Conservation (phyloP, 2,797 vertebrate species). For the Gorsachius magnificus region DNA sequence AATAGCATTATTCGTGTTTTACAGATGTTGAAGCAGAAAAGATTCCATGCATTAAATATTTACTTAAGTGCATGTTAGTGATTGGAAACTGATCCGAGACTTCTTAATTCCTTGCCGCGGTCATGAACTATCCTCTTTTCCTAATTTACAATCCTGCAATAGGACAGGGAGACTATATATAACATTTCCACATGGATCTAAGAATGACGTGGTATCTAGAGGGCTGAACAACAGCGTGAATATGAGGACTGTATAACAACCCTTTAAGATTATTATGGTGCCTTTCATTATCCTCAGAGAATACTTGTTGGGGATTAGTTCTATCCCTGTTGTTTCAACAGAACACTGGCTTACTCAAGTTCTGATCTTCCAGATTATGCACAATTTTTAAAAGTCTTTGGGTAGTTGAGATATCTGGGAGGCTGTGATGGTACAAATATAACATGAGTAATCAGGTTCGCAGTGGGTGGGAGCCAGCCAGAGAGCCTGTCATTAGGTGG, state of each 20-base stretch:
- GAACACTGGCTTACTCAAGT: background rate
- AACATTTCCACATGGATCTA: background rate
- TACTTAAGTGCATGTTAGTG: background rate
- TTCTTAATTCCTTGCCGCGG: background rate
- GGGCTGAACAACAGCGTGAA: background rate
- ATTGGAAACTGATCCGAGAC: background rate
- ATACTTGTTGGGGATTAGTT: background rate
- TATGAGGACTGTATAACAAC: background rate
- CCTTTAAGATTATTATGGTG: background rate
- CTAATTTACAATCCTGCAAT: background rate
- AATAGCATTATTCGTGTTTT: background rate
- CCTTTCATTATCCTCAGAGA: background rate
- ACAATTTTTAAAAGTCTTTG: background rate
- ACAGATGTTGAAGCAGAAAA: background rate
- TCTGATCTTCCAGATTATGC: background rate
- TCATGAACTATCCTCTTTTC: background rate
- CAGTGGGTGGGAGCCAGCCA: background rate
- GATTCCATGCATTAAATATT: background rate
- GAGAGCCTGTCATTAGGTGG: background rate
- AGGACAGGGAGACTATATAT: background rate
- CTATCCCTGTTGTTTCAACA: background rate
- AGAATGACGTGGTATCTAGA: background rate
- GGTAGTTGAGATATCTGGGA: background rate
- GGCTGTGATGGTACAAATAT: background rate
- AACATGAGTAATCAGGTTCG: background rate